Percentiles rank a stretch among this genome's conserved stretches.
phyloP scores from a whole-genome alignment of 2,888 invertebrate species.

The Drosophila mulleri region DNA sequence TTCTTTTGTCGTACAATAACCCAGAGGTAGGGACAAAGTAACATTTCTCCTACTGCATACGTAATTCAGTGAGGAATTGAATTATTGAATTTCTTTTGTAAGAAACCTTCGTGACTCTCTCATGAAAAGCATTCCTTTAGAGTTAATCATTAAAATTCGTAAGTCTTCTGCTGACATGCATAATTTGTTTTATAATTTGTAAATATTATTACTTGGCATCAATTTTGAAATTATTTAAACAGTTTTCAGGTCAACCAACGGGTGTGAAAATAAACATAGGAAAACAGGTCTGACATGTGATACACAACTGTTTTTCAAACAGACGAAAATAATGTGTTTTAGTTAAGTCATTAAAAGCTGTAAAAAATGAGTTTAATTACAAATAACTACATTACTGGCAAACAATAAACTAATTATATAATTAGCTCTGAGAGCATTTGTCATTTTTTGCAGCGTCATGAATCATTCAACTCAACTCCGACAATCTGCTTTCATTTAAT shows the following conservation, averaged over 20 bases:
- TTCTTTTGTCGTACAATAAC: slow-evolving; percentile 5
- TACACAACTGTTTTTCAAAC: neutral
- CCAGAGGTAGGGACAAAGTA: slow-evolving; percentile 2
- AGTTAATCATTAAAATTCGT: neutral
- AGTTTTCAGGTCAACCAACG: neutral
- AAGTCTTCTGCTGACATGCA: too few species aligned
- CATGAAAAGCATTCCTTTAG: neutral
- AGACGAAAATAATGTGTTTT: neutral
- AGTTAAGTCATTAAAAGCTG: slow-evolving; percentile 4
- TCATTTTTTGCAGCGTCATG: neutral
- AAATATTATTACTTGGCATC: neutral
- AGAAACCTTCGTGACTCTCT: neutral
- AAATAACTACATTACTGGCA: neutral
- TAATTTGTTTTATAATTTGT: neutral
- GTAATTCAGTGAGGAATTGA: slow-evolving; percentile 1
- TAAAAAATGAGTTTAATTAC: slow-evolving; percentile 1
- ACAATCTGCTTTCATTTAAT: neutral
- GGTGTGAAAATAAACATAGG: neutral
- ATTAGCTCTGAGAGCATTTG: neutral
- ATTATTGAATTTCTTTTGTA: slow-evolving; percentile 3
- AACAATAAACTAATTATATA: slow-evolving; percentile 11
- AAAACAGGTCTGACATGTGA: neutral
- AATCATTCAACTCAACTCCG: slow-evolving; percentile 3
- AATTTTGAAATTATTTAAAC: neutral
- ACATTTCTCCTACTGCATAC: slow-evolving; percentile 8